Base-by-base conservation (phyloP, 2,888 invertebrate genomes). In the Ecliptopera silaceata region DNA sequence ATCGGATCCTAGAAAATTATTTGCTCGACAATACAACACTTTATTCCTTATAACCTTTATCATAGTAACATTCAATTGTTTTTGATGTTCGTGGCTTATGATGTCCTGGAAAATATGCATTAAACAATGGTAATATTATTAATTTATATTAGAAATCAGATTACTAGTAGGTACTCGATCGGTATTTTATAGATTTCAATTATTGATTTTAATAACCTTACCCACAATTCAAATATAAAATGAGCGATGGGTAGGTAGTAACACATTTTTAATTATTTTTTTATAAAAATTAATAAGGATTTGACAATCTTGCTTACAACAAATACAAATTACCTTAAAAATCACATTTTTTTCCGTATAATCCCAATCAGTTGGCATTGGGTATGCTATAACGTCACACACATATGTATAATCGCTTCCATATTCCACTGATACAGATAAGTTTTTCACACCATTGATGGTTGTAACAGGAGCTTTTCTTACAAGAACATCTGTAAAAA, bases 401-500 rank as follows among this genome's bases (percentile, higher is more conserved):
- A 52, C 48, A 3, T 48, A 43, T 3, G 18, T 26, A n/a, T 20
- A 8, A 13, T 17, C 22, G 31, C 44, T 44, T 32, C 51, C 39
- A 26, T 56, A 59, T 1, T 22, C 11, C 1, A 47, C 50, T 10
- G 45, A 20, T 11, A 55, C 13, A 4, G 13, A n/a, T n/a, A n/a
- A n/a, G n/a, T n/a, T 32, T 17, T 36, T 11, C 1, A 29, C 55
- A 48, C 48, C 51, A 4, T 20, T n/a, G 13, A 55, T 55, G 1
- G 11, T n/a, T 1, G 12, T 13, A 4, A 32, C 26, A 15, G 59
- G 59, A 8, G 45, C 43, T 31, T 59, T 55, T 17, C 29, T 13
- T 17, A 59, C 47, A 4, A 43, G 8, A 2, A 59, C 10, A 12
- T 56, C 59, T 59, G 48, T 4, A 59, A 59, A 39, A 18, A 45